These are phyloP conservation scores for Ploceus nigricollis DNA, from an alignment of 2,113 vertebrate genomes.

Conservation along the genomic window DNA sequence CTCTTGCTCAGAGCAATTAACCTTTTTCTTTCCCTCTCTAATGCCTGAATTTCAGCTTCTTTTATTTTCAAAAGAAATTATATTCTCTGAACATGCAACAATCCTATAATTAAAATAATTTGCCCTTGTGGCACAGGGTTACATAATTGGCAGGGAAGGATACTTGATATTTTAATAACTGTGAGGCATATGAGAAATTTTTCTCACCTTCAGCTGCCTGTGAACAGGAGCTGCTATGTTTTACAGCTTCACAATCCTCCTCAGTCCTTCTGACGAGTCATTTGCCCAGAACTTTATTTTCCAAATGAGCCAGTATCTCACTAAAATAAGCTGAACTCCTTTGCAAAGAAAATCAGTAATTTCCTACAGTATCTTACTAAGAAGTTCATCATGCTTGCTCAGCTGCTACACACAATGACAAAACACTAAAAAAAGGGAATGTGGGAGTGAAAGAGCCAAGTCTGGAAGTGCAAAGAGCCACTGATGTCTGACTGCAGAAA, in stretches of 20 bases:
- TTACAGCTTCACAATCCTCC: background rate
- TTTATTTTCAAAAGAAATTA: constrained; percentile 20
- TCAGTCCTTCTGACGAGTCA: constrained; percentile 10
- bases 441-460: background rate
- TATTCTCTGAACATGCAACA: background rate
- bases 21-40: background rate
- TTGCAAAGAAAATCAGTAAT: background rate
- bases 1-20: constrained; percentile 5
- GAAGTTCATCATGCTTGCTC: background rate
- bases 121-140: background rate
- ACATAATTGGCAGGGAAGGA: background rate
- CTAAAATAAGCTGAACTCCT: background rate
- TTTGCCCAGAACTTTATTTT: constrained; percentile 28
- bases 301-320: background rate
- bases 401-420: background rate
- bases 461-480: background rate
- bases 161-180: constrained; percentile 37
- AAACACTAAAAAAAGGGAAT: background rate
- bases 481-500: background rate
- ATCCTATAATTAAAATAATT: constrained; percentile 54
- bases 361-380: background rate
- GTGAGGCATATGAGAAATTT: background rate
- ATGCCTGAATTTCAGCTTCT: background rate
- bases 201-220: constrained; percentile 8
- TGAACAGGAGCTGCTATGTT: constrained; percentile 3